Evolutionary conservation across 2,888 invertebrate genomes (phyloP).

Genomic region (Eristalis arbustorum): DNA sequence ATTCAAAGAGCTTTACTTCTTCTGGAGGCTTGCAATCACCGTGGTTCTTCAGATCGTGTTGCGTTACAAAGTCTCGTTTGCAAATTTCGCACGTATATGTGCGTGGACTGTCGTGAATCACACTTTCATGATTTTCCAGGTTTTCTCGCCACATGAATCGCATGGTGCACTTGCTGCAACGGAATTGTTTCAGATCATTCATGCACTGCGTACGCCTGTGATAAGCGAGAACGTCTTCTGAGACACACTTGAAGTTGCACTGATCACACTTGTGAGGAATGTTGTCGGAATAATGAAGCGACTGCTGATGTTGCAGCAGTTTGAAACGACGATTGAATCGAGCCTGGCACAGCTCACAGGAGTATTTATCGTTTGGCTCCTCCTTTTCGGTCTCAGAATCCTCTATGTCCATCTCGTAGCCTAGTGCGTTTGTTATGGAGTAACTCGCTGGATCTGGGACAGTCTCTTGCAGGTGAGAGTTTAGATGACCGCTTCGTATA

Average conservation of each 20-base stretch:
- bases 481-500: slow-evolving; percentile 46
- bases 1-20: slow-evolving; percentile 74
- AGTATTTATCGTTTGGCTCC: slow-evolving; percentile 71
- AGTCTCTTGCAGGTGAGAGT: not conserved
- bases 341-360: slow-evolving; percentile 75
- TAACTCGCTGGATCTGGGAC: slow-evolving; percentile 74
- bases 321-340: slow-evolving; percentile 76
- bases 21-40: slow-evolving; percentile 45
- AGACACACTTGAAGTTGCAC: slow-evolving; percentile 82
- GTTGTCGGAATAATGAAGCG: slow-evolving; percentile 80
- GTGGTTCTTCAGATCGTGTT: slow-evolving; percentile 51
- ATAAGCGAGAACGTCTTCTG: slow-evolving; percentile 81
- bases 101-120: slow-evolving; percentile 54
- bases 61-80: slow-evolving; percentile 54
- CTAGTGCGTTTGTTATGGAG: slow-evolving; percentile 77
- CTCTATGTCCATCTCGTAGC: slow-evolving; percentile 77
- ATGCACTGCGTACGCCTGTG: slow-evolving; percentile 81
- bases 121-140: slow-evolving; percentile 73
- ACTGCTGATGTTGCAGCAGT: slow-evolving; percentile 76
- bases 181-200: slow-evolving; percentile 75
- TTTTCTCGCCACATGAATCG: slow-evolving; percentile 79
- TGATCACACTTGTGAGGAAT: slow-evolving; percentile 81
- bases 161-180: slow-evolving; percentile 76
- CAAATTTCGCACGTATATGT: slow-evolving; percentile 42
- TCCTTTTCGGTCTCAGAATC: slow-evolving; percentile 80